phyloP scores from a whole-genome alignment of 2,113 vertebrate genomes.

The Leptodactylus fuscus region DNA sequence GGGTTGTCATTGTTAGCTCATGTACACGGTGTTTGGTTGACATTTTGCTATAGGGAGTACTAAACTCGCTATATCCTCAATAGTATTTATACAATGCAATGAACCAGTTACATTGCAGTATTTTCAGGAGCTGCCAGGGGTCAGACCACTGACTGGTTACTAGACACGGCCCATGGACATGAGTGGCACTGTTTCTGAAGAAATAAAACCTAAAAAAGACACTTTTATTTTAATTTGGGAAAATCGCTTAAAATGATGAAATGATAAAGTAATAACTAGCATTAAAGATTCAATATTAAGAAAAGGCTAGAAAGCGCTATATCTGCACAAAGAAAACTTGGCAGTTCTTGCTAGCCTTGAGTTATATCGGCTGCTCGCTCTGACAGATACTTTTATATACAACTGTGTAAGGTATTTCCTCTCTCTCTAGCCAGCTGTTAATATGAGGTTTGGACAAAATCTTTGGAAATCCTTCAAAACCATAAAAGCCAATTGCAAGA shows the following conservation, averaged over 20 bases:
- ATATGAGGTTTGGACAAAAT: constrained; percentile 33
- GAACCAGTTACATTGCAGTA: too few species aligned
- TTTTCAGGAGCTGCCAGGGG: too few species aligned
- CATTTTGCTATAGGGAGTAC: too few species aligned
- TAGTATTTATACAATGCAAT: too few species aligned
- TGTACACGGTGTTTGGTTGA: too few species aligned
- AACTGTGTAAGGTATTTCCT: constrained; percentile 48
- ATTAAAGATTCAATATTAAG: background rate
- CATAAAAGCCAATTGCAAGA: constrained; percentile 22
- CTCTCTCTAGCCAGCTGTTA: constrained; percentile 46
- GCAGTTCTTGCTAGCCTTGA: constrained; percentile 18
- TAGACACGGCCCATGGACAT: too few species aligned
- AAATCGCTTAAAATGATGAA: background rate
- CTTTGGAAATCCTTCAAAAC: constrained; percentile 40
- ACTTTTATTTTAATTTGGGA: too few species aligned
- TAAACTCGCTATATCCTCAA: too few species aligned
- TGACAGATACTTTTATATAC: constrained; percentile 49
- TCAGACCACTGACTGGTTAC: too few species aligned
- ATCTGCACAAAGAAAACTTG: constrained; percentile 5
- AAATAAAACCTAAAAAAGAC: too few species aligned
- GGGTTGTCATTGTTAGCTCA: too few species aligned
- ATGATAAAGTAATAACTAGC: background rate
- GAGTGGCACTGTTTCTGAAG: background rate
- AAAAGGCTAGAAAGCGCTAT: background rate
- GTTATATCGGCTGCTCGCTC: constrained; percentile 35